These are phyloP conservation scores for Melanotaenia nigrans DNA, from an alignment of 2,797 vertebrate species.

Conservation along the genomic window DNA sequence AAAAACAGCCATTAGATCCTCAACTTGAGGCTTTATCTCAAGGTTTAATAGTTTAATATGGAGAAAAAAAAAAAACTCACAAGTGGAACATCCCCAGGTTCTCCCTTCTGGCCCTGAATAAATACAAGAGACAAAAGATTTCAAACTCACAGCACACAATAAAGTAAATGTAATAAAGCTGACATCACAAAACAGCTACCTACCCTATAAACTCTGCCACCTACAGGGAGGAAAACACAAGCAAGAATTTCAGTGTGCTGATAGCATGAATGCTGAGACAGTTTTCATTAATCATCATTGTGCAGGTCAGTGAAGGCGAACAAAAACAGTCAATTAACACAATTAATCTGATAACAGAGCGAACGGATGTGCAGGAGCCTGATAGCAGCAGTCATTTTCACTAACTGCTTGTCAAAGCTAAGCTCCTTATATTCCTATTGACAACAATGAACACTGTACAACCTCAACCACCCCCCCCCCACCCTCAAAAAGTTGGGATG, in stretches of 20 bases:
- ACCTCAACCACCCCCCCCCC: too few species aligned
- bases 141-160: background rate
- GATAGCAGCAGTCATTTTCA: background rate
- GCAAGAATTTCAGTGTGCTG: background rate
- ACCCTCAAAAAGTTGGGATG: too few species aligned
- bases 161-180: background rate
- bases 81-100: slow-evolving; percentile 92
- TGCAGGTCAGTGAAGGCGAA: slow-evolving; percentile 5
- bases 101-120: slow-evolving; percentile 95
- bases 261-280: background rate
- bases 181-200: slow-evolving; percentile 18
- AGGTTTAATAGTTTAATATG: background rate
- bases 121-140: slow-evolving; percentile 4
- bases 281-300: background rate
- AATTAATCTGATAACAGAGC: background rate
- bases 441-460: background rate
- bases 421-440: background rate
- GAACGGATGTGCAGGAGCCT: slow-evolving; percentile 1
- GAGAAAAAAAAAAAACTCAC: slow-evolving; percentile 81
- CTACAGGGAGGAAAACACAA: slow-evolving; percentile 50
- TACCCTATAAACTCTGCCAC: slow-evolving; percentile 90
- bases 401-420: background rate
- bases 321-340: background rate
- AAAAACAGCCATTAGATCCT: slow-evolving; percentile 13
- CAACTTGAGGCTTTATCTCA: background rate